Conservation (phyloP, 2,113 vertebrate species). For the Dendropsophus ebraccatus region DNA sequence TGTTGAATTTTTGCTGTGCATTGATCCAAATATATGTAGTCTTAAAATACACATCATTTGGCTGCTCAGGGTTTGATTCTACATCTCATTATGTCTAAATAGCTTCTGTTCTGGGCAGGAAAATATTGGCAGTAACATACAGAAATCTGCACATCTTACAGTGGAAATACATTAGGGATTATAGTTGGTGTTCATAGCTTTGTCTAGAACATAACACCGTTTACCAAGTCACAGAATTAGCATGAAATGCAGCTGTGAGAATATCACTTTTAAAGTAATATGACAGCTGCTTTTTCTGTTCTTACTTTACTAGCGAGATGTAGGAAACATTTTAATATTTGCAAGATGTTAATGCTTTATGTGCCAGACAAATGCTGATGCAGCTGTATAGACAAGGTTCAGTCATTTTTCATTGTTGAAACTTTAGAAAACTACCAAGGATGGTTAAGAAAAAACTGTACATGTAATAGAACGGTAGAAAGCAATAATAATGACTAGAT, state of each 20-base stretch:
- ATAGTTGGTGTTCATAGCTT: background rate
- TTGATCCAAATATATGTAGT: background rate
- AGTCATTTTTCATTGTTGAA: constrained; percentile 9
- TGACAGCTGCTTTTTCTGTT: constrained; percentile 29
- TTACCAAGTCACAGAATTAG: background rate
- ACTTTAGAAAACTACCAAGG: background rate
- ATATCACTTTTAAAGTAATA: constrained; percentile 15
- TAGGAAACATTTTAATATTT: background rate
- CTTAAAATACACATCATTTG: background rate
- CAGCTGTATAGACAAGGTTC: background rate
- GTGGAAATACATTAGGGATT: background rate
- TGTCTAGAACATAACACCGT: background rate
- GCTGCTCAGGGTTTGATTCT: background rate
- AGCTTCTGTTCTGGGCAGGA: constrained; percentile 12
- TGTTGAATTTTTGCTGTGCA: background rate
- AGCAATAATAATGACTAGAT: background rate
- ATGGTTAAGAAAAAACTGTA: background rate
- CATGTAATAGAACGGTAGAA: background rate
- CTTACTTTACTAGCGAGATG: background rate
- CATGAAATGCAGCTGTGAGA: constrained; percentile 23
- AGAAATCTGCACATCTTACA: background rate
- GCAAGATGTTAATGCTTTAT: background rate
- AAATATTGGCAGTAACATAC: background rate
- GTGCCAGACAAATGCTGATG: background rate
- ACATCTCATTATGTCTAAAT: background rate